Evolutionary conservation across 2,113 vertebrate genomes (phyloP).

Genomic region (Octodon degus): DNA sequence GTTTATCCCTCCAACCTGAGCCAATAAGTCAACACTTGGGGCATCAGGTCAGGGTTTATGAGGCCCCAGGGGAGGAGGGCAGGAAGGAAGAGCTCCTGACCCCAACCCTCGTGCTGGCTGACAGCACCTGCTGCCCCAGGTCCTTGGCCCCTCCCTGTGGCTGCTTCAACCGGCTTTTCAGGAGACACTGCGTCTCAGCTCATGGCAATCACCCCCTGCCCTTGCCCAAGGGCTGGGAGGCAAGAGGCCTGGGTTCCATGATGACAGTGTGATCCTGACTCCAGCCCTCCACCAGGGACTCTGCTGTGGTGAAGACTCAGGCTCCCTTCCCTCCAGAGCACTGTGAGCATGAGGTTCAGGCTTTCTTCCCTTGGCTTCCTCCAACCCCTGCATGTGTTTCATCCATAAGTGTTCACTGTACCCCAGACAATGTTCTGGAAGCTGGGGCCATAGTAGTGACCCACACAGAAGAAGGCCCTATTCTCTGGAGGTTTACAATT

Average conservation of each 20-base stretch:
- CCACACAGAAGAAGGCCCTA: constrained; percentile 15
- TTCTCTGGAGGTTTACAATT: background rate
- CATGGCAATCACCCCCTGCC: constrained; percentile 70
- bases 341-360: background rate
- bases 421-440: background rate
- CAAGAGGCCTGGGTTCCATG: constrained; percentile 27
- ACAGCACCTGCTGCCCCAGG: background rate
- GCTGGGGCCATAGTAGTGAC: background rate
- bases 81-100: constrained; percentile 60
- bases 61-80: background rate
- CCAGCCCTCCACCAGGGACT: background rate
- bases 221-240: constrained; percentile 75
- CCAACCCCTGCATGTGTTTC: background rate
- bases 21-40: background rate
- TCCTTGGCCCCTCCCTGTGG: constrained; percentile 56
- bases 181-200: constrained; percentile 74
- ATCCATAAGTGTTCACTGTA: background rate
- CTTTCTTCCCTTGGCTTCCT: background rate
- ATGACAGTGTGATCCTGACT: constrained; percentile 15
- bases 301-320: background rate
- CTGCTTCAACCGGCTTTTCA: constrained; percentile 81
- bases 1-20: background rate
- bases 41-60: background rate
- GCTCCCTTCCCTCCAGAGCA: background rate
- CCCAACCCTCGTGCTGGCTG: constrained; percentile 48